phyloP scores from a whole-genome alignment of 2,113 vertebrate genomes.

The Anhinga anhinga region DNA sequence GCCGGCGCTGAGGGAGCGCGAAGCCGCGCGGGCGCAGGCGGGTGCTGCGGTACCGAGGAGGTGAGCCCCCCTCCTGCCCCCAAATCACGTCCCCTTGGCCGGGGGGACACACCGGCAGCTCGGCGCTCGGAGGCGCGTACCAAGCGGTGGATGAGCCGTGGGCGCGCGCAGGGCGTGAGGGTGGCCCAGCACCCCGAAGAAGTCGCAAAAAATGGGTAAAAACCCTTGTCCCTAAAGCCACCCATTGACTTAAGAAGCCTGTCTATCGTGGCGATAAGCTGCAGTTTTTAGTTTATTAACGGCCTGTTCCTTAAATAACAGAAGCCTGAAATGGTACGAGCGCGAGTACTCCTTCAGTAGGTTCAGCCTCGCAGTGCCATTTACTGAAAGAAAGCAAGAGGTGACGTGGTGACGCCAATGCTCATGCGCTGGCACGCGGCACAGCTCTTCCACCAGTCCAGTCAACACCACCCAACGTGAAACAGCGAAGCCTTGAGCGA shows the following conservation, averaged over 20 bases:
- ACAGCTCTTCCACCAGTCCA: background rate
- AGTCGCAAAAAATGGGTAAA: background rate
- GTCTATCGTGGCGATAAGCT: background rate
- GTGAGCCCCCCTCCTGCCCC: fast-evolving
- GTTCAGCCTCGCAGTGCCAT: background rate
- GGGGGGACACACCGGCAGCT: background rate
- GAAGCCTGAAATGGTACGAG: background rate
- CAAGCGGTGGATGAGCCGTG: fast-evolving
- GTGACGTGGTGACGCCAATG: background rate
- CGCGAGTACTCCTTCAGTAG: fast-evolving
- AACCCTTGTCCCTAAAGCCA: fast-evolving
- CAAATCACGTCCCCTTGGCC: too few relatives aligned
- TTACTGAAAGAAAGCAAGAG: background rate
- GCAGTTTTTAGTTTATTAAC: background rate
- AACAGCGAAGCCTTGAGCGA: background rate
- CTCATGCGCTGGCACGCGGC: fast-evolving
- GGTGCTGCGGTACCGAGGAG: background rate
- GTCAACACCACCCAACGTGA: fast-evolving
- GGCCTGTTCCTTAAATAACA: background rate
- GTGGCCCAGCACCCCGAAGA: background rate
- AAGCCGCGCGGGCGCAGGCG: too few relatives aligned
- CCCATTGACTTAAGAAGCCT: background rate
- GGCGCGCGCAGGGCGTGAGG: fast-evolving
- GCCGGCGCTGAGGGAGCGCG: too few relatives aligned
- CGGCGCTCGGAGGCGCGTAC: fast-evolving